Evolutionary conservation across 2,797 vertebrate genomes (phyloP), one percentile per base, ranked within the genome.

Genomic region (Labeo calbasu): DNA sequence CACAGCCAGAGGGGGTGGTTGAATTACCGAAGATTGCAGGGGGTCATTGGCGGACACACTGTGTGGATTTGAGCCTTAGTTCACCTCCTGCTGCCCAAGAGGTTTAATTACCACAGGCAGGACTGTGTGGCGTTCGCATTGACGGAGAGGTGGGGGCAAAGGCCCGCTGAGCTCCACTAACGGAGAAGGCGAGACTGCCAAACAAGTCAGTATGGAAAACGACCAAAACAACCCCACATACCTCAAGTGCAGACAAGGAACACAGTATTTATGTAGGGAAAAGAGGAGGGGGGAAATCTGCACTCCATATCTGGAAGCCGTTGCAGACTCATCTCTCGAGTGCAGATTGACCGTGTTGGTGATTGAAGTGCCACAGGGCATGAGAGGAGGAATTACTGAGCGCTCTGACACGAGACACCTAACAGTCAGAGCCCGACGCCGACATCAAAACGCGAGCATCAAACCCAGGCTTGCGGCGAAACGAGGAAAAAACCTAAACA

Each of bases 21-120:
- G 89, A 72, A 85, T 87, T 72, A 57, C 83, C 61, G 82, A 84
- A 73, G 76, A 71, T 70, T 68, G 79, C 73, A 76, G 85, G 65
- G 87, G 87, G 53, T 81, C 80, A 86, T 80, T 86, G 88, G 84
- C 77, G 63, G 70, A 87, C 79, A 83, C 82, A 80, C 75, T 68
- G 79, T 87, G 82, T 86, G 93, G 93, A 93, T 93, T 93, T 92
- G 91, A 92, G 91, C 91, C 87, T 85, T 90, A 91, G 88, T 90
- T 91, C 91, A 87, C 91, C 92, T 89, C 89, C 93, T 92, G 91
- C 91, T 90, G 92, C 92, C 91, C 92, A 90, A 69, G 83, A 90
- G 93, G 93, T 93, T 94, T 95, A 94, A 96, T 95, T 94, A 94
- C 91, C 69, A 77, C 85, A 90, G 87, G 91, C 92, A 92, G 93